Base-by-base conservation (phyloP, 2,113 vertebrate genomes). In the Grus americana region DNA sequence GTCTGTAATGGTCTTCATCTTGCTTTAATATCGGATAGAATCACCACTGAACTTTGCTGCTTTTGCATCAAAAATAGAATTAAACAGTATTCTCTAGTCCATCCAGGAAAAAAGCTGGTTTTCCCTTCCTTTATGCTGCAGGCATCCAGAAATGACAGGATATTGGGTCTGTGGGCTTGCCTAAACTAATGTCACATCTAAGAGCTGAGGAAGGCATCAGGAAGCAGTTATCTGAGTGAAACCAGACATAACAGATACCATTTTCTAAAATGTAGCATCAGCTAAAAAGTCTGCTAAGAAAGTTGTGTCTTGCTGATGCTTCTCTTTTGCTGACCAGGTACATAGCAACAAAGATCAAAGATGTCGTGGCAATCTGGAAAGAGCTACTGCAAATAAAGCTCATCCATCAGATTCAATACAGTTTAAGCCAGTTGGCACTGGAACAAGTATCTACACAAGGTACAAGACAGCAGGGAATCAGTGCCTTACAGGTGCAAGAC, bases 81-180 rank as follows among this genome's bases (percentile, higher is more conserved):
- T 83, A 81, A 93, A 73, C 65, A 71, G 21, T n/a, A 70, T 79
- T 59, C 81, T 95, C 70, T 72, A 85, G n/a, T 70, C 70, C 44
- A 87, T 85, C 42, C 49, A 65, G 68, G 50, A 68, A 85, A 78
- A 71, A 89, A 91, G 38, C 66, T 74, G 63, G 0, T 70, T 95
- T 95, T 87, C 65, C 58, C 57, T 95, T 95, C 83, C 83, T 93
- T 92, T 96, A 71, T 92, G 79, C 95, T 94, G 58, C 83, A 91
- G 95, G 92, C 96, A 81, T 85, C 24, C 44, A 72, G 70, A 87
- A 92, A 52, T 79, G 61, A 94, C 96, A 97, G 96, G 95, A 97
- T 97, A 97, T 97, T 94, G 88, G 47, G 66, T 87, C 82, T 91
- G 57, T 91, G 92, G 70, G 61, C 91, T 93, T 93, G 86, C 88